Percentiles rank a stretch among this genome's conserved stretches.
Conservation (phyloP, 2,113 vertebrate species). For the Cyphotilapia sp. region DNA sequence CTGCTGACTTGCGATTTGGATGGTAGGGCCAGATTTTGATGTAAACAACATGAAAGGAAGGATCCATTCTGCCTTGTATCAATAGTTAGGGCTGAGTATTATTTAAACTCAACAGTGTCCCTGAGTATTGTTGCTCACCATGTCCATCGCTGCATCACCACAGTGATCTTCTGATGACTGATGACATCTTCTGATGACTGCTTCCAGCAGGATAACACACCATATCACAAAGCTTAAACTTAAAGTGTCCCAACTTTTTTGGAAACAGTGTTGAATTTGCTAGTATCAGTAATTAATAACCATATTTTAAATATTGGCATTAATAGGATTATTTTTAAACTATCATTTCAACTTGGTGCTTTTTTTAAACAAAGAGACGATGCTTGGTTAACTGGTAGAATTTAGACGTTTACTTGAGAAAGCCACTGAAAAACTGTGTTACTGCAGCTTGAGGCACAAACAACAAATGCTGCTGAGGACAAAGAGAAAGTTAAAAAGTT, state of each 20-base stretch:
- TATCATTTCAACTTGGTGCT: not conserved
- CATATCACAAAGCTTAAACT: not conserved
- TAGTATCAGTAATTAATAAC: accelerated
- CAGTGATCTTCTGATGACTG: accelerated
- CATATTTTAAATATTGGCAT: not conserved
- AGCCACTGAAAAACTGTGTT: not conserved
- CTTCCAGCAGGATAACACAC: not conserved
- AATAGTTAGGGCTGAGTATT: not conserved
- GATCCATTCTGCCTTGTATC: not conserved
- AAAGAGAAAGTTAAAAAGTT: not conserved
- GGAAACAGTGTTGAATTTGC: not conserved
- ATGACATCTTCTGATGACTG: accelerated
- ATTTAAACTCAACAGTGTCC: accelerated
- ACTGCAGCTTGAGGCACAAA: not conserved
- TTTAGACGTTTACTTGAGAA: not conserved
- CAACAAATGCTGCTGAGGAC: not conserved
- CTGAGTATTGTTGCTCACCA: not conserved
- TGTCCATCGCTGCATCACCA: not conserved
- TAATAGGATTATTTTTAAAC: not conserved
- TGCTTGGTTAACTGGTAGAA: not conserved
- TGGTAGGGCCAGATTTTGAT: accelerated
- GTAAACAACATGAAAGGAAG: not conserved
- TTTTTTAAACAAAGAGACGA: not conserved
- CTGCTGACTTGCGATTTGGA: accelerated
- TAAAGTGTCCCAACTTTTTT: not conserved